Percentiles rank a stretch among this genome's conserved stretches.
These are phyloP conservation scores for Hemicordylus capensis DNA, from an alignment of 2,113 vertebrate genomes.

Conservation along the genomic window DNA sequence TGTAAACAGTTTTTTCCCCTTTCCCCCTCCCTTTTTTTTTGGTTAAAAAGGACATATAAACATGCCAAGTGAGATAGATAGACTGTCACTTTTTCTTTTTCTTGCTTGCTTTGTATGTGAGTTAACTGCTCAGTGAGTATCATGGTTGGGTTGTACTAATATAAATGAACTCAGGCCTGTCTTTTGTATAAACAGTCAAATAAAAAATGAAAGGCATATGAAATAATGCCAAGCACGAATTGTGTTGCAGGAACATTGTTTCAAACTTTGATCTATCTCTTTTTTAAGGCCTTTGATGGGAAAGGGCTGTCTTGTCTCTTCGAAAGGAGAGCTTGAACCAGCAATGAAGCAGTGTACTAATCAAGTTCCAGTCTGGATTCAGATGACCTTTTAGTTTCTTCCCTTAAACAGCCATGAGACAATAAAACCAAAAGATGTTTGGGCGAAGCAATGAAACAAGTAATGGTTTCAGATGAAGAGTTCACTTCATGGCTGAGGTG, in stretches of 20 bases:
- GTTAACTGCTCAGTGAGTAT: constrained; percentile 49
- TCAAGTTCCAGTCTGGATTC: not conserved
- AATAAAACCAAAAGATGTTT: not conserved
- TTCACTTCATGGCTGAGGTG: not conserved
- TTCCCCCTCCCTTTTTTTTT: constrained; percentile 49
- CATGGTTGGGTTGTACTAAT: constrained; percentile 39
- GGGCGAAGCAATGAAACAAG: not conserved
- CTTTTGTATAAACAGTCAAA: constrained; percentile 59
- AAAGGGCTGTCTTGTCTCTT: not conserved
- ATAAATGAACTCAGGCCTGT: constrained; percentile 22
- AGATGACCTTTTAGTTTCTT: not conserved
- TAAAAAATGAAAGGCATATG: constrained; percentile 31
- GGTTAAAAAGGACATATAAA: constrained; percentile 73
- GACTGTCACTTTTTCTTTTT: constrained; percentile 62
- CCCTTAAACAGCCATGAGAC: not conserved
- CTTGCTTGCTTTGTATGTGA: constrained; percentile 52
- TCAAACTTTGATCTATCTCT: not conserved
- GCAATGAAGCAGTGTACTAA: fast-evolving
- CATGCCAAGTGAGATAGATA: constrained; percentile 74
- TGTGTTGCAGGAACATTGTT: not conserved
- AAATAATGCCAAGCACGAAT: constrained; percentile 21
- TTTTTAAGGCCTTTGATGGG: not conserved
- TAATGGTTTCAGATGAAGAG: not conserved
- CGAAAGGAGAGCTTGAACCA: not conserved
- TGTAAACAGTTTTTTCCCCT: constrained; percentile 69